Percentiles rank a stretch among this genome's conserved stretches.
These are phyloP conservation scores for Cynodonichthys magdalenae DNA, from an alignment of 2,797 vertebrate species.

Conservation along the genomic window DNA sequence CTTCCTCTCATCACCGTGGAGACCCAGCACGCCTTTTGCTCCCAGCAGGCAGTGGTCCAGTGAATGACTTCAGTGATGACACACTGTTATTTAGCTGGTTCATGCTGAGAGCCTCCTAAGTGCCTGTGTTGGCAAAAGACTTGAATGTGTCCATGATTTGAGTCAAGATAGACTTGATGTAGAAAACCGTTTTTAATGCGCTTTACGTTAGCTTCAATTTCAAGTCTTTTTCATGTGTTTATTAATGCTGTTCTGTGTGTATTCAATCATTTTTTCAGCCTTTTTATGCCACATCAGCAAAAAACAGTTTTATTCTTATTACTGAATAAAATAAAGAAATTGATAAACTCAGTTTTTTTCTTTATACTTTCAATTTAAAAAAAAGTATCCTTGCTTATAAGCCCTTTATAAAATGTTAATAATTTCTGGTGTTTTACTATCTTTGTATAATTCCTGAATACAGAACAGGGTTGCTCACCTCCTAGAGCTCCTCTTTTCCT, in stretches of 20 bases:
- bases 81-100: constrained; percentile 34
- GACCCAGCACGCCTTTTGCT: constrained; percentile 55
- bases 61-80: constrained; percentile 40
- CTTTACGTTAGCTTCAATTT: neutral
- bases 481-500: constrained; percentile 19
- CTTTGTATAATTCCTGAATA: constrained; percentile 29
- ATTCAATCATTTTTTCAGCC: neutral
- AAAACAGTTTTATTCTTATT: neutral
- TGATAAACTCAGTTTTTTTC: no score
- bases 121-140: constrained; percentile 17
- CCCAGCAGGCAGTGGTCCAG: constrained; percentile 40
- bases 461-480: constrained; percentile 20
- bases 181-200: neutral
- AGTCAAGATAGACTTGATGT: constrained; percentile 1
- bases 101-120: constrained; percentile 21
- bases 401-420: constrained; percentile 36
- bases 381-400: constrained; percentile 1
- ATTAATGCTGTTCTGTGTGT: no score
- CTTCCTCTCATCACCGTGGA: constrained; percentile 66
- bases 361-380: no score
- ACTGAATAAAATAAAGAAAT: neutral
- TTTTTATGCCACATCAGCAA: neutral
- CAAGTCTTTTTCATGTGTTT: neutral
- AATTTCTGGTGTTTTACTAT: constrained; percentile 20
- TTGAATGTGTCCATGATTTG: constrained; percentile 19